phyloP scores from a whole-genome alignment of 2,888 invertebrate genomes.

The Lasius platythorax region DNA sequence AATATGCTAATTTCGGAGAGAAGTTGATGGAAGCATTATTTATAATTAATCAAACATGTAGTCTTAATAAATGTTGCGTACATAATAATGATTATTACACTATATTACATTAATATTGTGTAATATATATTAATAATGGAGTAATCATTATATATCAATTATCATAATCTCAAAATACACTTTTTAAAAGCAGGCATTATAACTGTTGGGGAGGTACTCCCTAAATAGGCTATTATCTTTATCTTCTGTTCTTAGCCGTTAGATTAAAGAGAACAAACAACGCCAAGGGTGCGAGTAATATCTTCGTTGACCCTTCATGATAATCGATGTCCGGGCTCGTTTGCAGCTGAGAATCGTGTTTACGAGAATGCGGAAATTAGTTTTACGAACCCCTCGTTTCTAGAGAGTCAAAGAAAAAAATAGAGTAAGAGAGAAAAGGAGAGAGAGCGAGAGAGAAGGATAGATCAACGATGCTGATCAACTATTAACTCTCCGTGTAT shows the following conservation, averaged over 20 bases:
- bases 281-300: constrained; percentile 5
- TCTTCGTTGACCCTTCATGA: constrained; percentile 10
- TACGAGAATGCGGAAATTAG: constrained; percentile 74
- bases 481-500: constrained; percentile 56
- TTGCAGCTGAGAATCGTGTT: constrained; percentile 24
- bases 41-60: neutral
- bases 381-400: constrained; percentile 74
- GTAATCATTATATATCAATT: constrained; percentile 11
- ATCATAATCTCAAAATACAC: neutral
- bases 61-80: neutral
- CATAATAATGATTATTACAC: constrained; percentile 11
- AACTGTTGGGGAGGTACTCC: neutral
- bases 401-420: constrained; percentile 23
- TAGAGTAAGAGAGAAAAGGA: neutral
- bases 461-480: constrained; percentile 45
- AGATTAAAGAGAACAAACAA: constrained; percentile 29
- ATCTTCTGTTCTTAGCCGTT: neutral
- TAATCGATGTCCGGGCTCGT: constrained; percentile 23
- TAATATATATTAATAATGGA: constrained; percentile 7
- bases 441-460: constrained; percentile 30
- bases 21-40: neutral
- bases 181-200: neutral
- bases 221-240: constrained; percentile 4
- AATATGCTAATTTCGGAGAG: neutral
- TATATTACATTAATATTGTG: neutral